Conservation (phyloP, 2,888 invertebrate genomes). For the Drepana falcataria region DNA sequence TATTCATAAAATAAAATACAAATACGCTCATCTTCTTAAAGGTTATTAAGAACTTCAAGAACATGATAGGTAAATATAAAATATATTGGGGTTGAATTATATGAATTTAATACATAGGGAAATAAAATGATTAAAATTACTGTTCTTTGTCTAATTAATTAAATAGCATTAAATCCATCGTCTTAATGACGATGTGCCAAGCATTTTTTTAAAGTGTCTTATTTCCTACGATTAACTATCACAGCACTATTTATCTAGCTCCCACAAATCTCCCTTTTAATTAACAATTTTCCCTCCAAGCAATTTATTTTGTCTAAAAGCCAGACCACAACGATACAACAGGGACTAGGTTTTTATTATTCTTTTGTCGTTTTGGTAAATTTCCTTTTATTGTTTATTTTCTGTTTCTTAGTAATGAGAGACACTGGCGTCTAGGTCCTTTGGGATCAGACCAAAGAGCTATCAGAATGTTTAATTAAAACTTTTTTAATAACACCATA, state of each 20-base stretch:
- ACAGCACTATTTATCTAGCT: constrained; percentile 23
- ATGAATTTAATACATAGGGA: no score
- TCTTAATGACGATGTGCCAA: no score
- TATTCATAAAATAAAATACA: no score
- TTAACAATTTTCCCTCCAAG: constrained; percentile 25
- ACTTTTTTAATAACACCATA: background rate
- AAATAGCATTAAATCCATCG: no score
- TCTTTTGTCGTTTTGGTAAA: background rate
- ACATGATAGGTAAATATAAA: no score
- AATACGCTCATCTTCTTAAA: no score
- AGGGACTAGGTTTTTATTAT: constrained; percentile 2
- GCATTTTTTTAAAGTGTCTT: background rate
- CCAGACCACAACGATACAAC: constrained; percentile 15
- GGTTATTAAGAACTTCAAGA: no score
- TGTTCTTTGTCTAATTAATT: no score
- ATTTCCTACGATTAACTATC: constrained; percentile 6
- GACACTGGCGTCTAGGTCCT: background rate
- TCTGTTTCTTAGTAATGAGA: constrained; percentile 2
- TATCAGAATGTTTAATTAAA: constrained; percentile 3
- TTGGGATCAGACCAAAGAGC: background rate
- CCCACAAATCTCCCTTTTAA: constrained; percentile 26
- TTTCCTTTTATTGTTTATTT: background rate
- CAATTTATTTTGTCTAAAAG: constrained; percentile 28
- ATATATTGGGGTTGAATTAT: no score
- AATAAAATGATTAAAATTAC: no score